A percentile compares a stretch with the other conserved stretches of the same genome.
Evolutionary conservation across 2,888 invertebrate species (phyloP).

Genomic region (Dolichopus griseipennis): DNA sequence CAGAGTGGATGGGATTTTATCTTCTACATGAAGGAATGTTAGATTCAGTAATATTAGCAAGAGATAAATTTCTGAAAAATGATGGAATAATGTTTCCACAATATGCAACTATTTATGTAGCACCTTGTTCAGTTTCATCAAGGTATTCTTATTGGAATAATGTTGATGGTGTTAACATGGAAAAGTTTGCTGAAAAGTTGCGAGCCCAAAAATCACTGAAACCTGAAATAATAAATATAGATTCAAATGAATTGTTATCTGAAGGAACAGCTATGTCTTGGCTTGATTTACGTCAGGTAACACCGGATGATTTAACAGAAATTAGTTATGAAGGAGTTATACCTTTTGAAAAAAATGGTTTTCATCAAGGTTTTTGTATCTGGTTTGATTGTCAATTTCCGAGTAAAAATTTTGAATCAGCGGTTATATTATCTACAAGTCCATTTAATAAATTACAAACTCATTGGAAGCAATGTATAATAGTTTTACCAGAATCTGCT

Average conservation of each 20-base stretch:
- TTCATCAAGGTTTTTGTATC: constrained; percentile 64
- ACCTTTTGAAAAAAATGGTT: constrained; percentile 45
- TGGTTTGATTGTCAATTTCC: constrained; percentile 78
- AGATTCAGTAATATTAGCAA: constrained; percentile 74
- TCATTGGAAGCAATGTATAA: constrained; percentile 92
- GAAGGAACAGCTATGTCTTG: constrained; percentile 56
- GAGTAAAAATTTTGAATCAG: constrained; percentile 46
- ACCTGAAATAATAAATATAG: constrained; percentile 54
- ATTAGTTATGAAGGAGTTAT: constrained; percentile 55
- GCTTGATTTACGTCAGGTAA: constrained; percentile 58
- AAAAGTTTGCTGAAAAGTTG: constrained; percentile 53
- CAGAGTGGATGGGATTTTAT: constrained; percentile 99
- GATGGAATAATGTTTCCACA: constrained; percentile 69
- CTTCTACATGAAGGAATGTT: constrained; percentile 92
- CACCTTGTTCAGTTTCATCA: constrained; percentile 47
- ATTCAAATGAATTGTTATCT: constrained; percentile 52
- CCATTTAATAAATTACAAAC: constrained; percentile 61
- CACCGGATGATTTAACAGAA: constrained; percentile 50
- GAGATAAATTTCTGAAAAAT: constrained; percentile 69
- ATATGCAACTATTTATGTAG: constrained; percentile 49
- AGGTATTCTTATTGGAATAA: constrained; percentile 67
- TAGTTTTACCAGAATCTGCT: constrained; percentile 63
- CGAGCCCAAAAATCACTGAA: constrained; percentile 53
- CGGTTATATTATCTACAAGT: constrained; percentile 67
- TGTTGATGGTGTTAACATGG: constrained; percentile 74